phyloP scores from a whole-genome alignment of 2,797 vertebrate species.

The Glossophaga mutica region DNA sequence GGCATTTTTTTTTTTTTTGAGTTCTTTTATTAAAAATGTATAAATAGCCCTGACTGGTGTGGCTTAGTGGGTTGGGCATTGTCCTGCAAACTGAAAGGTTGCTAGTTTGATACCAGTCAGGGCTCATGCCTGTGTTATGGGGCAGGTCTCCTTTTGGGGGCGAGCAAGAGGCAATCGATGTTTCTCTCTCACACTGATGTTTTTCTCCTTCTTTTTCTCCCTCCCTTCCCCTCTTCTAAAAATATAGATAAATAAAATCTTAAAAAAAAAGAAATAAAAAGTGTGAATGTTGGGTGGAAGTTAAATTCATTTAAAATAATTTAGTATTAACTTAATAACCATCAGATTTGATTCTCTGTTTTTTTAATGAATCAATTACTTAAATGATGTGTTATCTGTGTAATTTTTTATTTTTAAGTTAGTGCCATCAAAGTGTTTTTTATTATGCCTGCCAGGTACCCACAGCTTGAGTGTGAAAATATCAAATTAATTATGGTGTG shows the following conservation, averaged over 20 bases:
- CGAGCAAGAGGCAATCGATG: not conserved
- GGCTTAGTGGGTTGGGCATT: not conserved
- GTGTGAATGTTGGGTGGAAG: not conserved
- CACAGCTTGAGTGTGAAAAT: not conserved
- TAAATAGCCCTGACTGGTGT: not conserved
- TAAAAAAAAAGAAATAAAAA: not conserved
- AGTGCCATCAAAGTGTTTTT: constrained; percentile 14
- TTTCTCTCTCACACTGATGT: not conserved
- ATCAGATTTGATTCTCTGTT: constrained; percentile 23
- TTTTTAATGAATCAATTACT: not conserved
- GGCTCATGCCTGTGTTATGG: not conserved
- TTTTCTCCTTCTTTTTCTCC: not conserved
- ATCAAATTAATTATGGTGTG: not conserved
- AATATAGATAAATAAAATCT: not conserved
- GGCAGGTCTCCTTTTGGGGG: not conserved
- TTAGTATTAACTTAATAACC: not conserved
- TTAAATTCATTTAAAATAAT: constrained; percentile 41
- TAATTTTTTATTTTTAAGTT: not conserved
- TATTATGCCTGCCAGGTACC: not conserved
- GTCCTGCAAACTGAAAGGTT: not conserved
- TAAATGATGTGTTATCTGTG: not conserved
- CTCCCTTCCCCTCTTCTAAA: not conserved
- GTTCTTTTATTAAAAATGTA: constrained; percentile 2
- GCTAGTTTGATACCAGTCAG: not conserved
- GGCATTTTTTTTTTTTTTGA: not conserved